These are phyloP conservation scores for Pimpla rufipes DNA, from an alignment of 2,888 invertebrate species.

Conservation along the genomic window DNA sequence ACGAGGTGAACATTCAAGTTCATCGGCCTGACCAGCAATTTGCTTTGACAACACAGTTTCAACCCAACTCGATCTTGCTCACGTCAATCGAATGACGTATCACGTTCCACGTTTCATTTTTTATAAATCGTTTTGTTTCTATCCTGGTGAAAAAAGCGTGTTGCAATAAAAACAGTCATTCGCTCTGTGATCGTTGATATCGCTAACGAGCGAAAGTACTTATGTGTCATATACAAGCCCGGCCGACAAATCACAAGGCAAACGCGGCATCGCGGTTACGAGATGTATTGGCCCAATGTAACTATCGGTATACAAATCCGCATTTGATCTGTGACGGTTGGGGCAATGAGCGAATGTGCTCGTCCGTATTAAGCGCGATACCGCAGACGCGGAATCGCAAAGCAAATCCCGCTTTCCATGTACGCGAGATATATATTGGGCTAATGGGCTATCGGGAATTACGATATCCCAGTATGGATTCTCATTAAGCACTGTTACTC, in stretches of 20 bases:
- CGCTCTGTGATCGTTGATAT: not conserved
- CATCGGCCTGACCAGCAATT: not conserved
- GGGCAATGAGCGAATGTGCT: not conserved
- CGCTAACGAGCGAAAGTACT: not conserved
- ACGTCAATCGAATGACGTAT: not conserved
- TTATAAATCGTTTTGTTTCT: too few relatives aligned
- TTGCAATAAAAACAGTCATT: not conserved
- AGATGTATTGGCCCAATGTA: not conserved
- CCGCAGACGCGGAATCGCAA: not conserved
- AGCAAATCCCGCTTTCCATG: not conserved
- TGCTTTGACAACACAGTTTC: not conserved
- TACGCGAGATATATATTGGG: not conserved
- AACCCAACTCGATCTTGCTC: not conserved
- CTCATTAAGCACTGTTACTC: not conserved
- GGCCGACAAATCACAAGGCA: not conserved
- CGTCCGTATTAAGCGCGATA: not conserved
- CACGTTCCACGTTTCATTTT: not conserved
- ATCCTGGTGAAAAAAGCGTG: too few relatives aligned
- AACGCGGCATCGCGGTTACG: not conserved
- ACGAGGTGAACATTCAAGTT: not conserved
- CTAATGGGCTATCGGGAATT: constrained; percentile 8
- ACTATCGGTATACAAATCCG: not conserved
- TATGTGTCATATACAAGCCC: not conserved
- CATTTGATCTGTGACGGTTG: not conserved
- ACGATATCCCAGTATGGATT: not conserved